Evolutionary conservation across 2,888 invertebrate genomes (phyloP).

Genomic region (Ophraella communa): DNA sequence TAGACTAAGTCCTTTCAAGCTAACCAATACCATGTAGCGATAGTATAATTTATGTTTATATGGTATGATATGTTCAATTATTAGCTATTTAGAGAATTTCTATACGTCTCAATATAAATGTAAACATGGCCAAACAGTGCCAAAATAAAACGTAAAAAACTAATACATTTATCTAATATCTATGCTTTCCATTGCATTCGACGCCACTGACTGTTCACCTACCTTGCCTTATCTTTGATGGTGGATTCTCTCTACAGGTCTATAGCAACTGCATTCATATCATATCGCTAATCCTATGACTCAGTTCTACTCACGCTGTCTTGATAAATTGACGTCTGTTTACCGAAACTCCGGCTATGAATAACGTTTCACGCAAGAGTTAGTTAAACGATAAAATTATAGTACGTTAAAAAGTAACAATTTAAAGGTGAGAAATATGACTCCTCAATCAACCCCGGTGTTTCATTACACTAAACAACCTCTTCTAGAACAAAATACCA

Average conservation of each 20-base stretch:
- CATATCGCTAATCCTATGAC: constrained; percentile 25
- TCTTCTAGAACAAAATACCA: constrained; percentile 46
- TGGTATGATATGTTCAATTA: too few species aligned
- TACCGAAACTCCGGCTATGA: constrained; percentile 6
- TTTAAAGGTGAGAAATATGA: constrained; percentile 49
- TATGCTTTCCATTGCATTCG: not conserved
- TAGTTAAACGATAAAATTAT: not conserved
- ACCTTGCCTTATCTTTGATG: constrained; percentile 30
- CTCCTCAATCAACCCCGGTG: constrained; percentile 54
- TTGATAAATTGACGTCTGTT: not conserved
- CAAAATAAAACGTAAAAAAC: too few species aligned
- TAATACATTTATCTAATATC: not conserved
- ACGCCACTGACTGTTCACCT: constrained; percentile 20
- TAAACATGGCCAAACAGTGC: too few species aligned
- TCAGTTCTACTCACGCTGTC: constrained; percentile 23
- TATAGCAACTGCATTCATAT: constrained; percentile 19
- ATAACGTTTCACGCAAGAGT: constrained; percentile 15
- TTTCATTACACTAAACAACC: constrained; percentile 57
- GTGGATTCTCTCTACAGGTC: constrained; percentile 33
- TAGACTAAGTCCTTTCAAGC: too few species aligned
- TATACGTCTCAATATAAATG: too few species aligned
- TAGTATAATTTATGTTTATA: too few species aligned
- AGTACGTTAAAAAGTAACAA: not conserved
- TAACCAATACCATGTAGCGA: too few species aligned
- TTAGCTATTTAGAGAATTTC: too few species aligned